Base-by-base conservation (phyloP, 2,113 vertebrate genomes). In the Oncorhynchus mykiss region DNA sequence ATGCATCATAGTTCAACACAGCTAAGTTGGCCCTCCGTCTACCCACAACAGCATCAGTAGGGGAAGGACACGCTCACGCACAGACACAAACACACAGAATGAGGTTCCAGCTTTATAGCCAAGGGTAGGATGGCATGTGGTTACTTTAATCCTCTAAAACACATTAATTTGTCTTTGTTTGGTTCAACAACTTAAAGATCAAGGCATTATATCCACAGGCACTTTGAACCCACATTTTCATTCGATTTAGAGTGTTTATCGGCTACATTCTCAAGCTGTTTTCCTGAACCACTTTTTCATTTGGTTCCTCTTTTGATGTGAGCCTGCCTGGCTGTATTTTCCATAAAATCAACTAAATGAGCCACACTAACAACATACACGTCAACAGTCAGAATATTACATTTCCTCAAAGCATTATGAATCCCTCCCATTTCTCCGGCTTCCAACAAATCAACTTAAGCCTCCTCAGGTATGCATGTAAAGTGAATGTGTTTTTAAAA, bases 171-270 rank as follows among this genome's bases (percentile, higher is more conserved):
- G 75, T 29, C 76, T 86, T 81, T 84, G 79, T 85, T 79, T 73
- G 72, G 18, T 60, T 45, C 70, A 77, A 76, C 67, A 79, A 79
- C 77, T 85, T 77, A 82, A 67, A 88, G 85, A 88, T 92, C 72
- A 88, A 89, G 82, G 85, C 74, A 74, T 71, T 0, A 11, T 70
- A 77, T 70, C 13, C 4, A 80, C 80, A 60, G 74, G 68, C 78
- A 71, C 70, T 77, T 86, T 39, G 45, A 74, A 78, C 77, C 67
- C 78, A 80, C 83, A 79, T 71, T 84, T 86, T 91, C 86, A 79
- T 84, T 90, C 78, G 39, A 86, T 87, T 87, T 86, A 75, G 72
- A 78, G 81, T 76, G 73, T 85, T 87, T 77, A 45, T 4, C 0
- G 5, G 20, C 9, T 45, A 45, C 16, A 69, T 67, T 72, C 29